A percentile compares a stretch with the other conserved stretches of the same genome.
Conservation (phyloP, 2,888 invertebrate species). For the Apamea sordens region DNA sequence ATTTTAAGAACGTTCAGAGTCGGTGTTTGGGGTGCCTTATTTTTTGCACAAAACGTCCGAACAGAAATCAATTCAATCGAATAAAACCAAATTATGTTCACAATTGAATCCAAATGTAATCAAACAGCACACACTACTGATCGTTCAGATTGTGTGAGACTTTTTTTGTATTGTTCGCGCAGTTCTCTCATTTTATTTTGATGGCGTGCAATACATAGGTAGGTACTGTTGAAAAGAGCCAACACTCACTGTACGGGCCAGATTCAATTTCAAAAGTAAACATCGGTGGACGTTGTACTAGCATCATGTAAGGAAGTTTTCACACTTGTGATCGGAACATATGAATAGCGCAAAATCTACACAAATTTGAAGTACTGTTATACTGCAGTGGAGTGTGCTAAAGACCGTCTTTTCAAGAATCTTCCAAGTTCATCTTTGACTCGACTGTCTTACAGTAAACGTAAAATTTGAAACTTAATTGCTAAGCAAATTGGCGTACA, state of each 20-base stretch:
- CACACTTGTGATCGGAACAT: not conserved
- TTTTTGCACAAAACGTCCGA: not conserved
- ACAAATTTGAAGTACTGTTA: no score
- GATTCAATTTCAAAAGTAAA: slow-evolving; percentile 66
- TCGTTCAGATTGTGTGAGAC: slow-evolving; percentile 15
- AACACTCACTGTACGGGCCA: slow-evolving; percentile 14
- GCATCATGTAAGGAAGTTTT: not conserved
- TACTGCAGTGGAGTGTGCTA: not conserved
- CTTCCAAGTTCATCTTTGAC: not conserved
- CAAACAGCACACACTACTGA: slow-evolving; percentile 20
- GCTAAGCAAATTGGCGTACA: not conserved
- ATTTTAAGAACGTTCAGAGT: no score
- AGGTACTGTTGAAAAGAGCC: slow-evolving; percentile 28
- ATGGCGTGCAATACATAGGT: slow-evolving; percentile 33
- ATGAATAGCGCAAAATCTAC: not conserved
- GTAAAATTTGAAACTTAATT: not conserved
- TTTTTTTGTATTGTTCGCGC: slow-evolving; percentile 43
- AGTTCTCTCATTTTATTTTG: slow-evolving; percentile 45
- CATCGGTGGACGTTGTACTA: slow-evolving; percentile 27
- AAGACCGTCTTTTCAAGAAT: not conserved
- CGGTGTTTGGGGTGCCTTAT: not conserved
- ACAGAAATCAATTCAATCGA: not conserved
- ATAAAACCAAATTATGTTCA: slow-evolving; percentile 8
- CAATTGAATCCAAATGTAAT: slow-evolving; percentile 33
- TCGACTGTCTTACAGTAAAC: no score